Evolutionary conservation across 2,113 vertebrate species (phyloP).

Genomic region (Rhombomys opimus): DNA sequence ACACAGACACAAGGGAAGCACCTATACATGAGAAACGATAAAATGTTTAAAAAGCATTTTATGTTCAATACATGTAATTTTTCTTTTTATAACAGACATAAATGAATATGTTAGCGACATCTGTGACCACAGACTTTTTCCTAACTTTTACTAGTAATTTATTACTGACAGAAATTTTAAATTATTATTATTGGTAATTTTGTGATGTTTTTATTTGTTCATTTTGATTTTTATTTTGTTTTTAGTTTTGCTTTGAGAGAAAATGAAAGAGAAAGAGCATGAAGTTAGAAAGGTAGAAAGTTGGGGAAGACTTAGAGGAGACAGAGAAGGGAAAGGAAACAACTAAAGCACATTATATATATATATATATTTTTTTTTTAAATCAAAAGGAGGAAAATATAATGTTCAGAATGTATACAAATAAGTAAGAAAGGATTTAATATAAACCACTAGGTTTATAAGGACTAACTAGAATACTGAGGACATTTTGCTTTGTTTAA

Average conservation of each 20-base stretch:
- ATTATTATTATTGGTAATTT: neutral
- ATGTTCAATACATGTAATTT: neutral
- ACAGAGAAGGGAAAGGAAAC: neutral
- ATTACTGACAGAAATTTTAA: neutral
- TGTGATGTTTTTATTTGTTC: neutral
- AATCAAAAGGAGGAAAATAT: neutral
- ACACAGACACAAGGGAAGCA: neutral
- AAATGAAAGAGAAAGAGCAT: neutral
- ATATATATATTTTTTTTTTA: neutral
- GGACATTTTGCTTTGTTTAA: neutral
- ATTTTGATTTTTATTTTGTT: neutral
- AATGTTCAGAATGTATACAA: neutral
- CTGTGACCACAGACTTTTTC: neutral
- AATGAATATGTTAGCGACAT: neutral
- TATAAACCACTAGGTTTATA: neutral
- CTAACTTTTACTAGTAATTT: conserved; percentile 18
- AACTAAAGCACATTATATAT: neutral
- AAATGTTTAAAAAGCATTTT: neutral
- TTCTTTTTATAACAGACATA: neutral
- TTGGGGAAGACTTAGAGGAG: neutral
- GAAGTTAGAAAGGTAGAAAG: neutral
- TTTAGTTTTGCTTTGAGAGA: neutral
- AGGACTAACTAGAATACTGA: neutral
- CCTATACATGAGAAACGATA: neutral
- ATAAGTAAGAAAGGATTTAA: neutral